phyloP scores from a whole-genome alignment of 2,113 vertebrate species.

The Brachirus orientalis region DNA sequence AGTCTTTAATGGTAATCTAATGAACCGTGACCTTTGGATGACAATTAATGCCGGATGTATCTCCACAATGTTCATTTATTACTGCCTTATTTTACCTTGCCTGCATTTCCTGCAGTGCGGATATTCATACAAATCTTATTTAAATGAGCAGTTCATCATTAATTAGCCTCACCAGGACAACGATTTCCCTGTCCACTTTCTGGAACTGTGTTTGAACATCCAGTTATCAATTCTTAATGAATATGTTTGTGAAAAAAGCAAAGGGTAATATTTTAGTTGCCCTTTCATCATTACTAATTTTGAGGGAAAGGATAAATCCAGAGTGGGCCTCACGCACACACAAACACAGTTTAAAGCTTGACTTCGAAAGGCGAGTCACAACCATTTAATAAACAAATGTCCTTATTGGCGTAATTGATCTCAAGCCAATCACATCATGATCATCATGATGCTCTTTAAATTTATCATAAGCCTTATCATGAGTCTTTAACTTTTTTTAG shows the following conservation, averaged over 20 bases:
- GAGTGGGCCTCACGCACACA: conserved; percentile 32
- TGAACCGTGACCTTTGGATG: conserved; percentile 77
- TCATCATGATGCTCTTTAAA: conserved; percentile 23
- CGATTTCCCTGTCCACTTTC: conserved; percentile 58
- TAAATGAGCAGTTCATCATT: conserved; percentile 75
- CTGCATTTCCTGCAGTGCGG: conserved; percentile 54
- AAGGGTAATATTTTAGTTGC: conserved; percentile 22
- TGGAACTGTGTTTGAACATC: conserved; percentile 46
- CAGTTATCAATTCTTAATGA: conserved; percentile 67
- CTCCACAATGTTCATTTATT: conserved; percentile 76
- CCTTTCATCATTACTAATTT: no score
- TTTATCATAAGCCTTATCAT: conserved; percentile 49
- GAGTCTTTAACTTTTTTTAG: conserved; percentile 48
- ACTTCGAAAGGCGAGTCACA: no score
- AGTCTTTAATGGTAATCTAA: conserved; percentile 81
- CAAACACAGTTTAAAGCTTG: conserved; percentile 23
- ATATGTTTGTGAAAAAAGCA: conserved; percentile 61
- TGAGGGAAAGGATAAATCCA: conserved; percentile 12
- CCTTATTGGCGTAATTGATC: conserved; percentile 15
- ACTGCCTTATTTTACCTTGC: conserved; percentile 77
- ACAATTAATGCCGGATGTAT: conserved; percentile 80
- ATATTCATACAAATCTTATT: conserved; percentile 67
- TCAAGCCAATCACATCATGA: conserved; percentile 7
- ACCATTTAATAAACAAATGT: conserved; percentile 26
- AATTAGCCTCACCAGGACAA: no score